phyloP scores from a whole-genome alignment of 1,140 invertebrate genomes.

The Monomorium pharaonis region DNA sequence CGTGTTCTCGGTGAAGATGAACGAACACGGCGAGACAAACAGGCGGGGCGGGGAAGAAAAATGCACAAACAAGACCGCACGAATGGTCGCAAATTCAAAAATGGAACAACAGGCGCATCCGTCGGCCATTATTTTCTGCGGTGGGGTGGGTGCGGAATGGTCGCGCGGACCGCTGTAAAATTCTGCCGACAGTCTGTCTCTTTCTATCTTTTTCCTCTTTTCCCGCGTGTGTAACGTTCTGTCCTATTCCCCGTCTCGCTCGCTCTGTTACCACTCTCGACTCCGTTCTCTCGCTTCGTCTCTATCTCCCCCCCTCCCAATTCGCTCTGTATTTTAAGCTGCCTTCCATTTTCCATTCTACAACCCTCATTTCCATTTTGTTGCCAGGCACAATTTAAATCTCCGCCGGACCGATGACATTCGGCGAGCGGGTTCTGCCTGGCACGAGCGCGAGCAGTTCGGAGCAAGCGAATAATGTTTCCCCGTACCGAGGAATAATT shows the following conservation, averaged over 20 bases:
- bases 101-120: slow-evolving; percentile 75
- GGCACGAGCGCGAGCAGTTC: slow-evolving; percentile 32
- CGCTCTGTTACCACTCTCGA: not conserved
- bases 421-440: slow-evolving; percentile 61
- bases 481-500: slow-evolving; percentile 51
- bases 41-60: not conserved
- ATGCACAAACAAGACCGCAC: slow-evolving; percentile 67
- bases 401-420: slow-evolving; percentile 71
- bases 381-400: slow-evolving; percentile 74
- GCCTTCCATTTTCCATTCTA: slow-evolving; percentile 75
- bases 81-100: slow-evolving; percentile 73
- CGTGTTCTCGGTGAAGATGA: slow-evolving; percentile 12
- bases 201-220: slow-evolving; percentile 27
- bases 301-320: slow-evolving; percentile 14
- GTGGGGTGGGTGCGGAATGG: slow-evolving; percentile 62
- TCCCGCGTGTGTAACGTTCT: slow-evolving; percentile 8
- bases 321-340: slow-evolving; percentile 71
- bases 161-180: slow-evolving; percentile 51
- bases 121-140: slow-evolving; percentile 72
- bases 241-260: slow-evolving; percentile 15
- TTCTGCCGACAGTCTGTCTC: slow-evolving; percentile 48
- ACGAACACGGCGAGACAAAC: not conserved
- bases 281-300: not conserved
- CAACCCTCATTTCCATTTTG: slow-evolving; percentile 73
- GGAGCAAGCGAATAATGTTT: slow-evolving; percentile 39